Evolutionary conservation across 2,797 vertebrate species (phyloP).

Genomic region (Falco berigora): DNA sequence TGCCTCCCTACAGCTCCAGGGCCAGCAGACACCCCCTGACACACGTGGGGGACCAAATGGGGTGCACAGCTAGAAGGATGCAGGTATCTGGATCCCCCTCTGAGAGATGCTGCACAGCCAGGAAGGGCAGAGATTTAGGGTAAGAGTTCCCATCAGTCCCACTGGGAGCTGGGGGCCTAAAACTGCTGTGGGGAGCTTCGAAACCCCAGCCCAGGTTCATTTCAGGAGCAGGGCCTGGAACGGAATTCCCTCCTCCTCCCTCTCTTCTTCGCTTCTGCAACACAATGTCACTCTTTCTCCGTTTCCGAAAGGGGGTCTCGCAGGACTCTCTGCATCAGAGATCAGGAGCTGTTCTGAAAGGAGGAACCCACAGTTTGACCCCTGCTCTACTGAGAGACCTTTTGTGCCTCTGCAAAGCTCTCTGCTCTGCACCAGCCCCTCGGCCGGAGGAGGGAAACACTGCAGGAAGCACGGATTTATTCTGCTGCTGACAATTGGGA

Average conservation of each 20-base stretch:
- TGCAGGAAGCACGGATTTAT: constrained; percentile 34
- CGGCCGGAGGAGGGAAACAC: background rate
- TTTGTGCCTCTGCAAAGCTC: constrained; percentile 43
- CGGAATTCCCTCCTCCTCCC: background rate
- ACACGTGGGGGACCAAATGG: accelerated
- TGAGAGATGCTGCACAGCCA: background rate
- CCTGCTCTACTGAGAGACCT: constrained; percentile 49
- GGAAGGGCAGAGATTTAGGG: background rate
- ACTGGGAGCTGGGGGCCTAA: background rate
- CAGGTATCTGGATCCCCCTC: background rate
- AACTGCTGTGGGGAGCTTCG: background rate
- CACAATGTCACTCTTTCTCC: background rate
- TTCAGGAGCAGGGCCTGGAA: background rate
- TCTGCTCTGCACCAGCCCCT: background rate
- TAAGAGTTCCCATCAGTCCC: background rate
- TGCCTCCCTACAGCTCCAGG: background rate
- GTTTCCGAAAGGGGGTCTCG: background rate
- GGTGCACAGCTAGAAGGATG: background rate
- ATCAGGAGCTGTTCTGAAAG: constrained; percentile 14
- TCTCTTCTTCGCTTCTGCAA: background rate
- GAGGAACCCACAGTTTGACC: constrained; percentile 45
- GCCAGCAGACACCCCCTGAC: background rate
- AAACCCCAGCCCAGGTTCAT: background rate
- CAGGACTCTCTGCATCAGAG: constrained; percentile 17
- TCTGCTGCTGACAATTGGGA: background rate